phyloP scores from a whole-genome alignment of 2,888 invertebrate genomes.

The Sphinx pinastri region DNA sequence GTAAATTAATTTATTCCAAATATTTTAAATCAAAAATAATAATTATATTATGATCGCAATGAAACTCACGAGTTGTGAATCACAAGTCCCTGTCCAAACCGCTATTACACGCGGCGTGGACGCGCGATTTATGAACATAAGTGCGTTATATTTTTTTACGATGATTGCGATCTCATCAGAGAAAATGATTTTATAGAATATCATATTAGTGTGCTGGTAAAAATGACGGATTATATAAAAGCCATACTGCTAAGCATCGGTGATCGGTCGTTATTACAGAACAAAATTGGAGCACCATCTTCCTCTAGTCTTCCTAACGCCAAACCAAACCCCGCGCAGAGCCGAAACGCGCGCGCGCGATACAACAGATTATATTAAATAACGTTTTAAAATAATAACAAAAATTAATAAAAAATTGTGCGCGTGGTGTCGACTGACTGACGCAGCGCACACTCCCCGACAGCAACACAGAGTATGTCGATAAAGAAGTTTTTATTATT shows the following conservation, averaged over 20 bases:
- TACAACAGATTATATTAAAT: constrained; percentile 83
- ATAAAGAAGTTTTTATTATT: constrained; percentile 56
- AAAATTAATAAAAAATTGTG: constrained; percentile 79
- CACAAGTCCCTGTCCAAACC: too few species aligned
- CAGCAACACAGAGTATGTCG: constrained; percentile 47
- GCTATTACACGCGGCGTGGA: too few species aligned
- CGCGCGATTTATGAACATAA: too few species aligned
- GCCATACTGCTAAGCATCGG: not conserved
- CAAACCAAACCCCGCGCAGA: constrained; percentile 53
- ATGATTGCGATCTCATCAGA: too few species aligned
- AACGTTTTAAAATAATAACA: constrained; percentile 82
- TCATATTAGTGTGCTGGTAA: too few species aligned
- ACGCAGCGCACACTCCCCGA: constrained; percentile 32
- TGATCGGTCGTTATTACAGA: not conserved
- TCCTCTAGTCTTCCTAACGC: constrained; percentile 77
- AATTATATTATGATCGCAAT: too few species aligned
- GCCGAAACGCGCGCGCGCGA: constrained; percentile 66
- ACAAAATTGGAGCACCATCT: constrained; percentile 47
- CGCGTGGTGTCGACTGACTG: constrained; percentile 64
- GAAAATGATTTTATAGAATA: too few species aligned
- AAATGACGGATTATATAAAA: too few species aligned
- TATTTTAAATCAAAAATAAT: too few species aligned
- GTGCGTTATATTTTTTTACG: too few species aligned
- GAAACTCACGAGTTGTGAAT: too few species aligned
- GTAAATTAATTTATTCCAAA: too few species aligned